Percentiles rank a stretch among this genome's conserved stretches.
Evolutionary conservation across 1,140 invertebrate species (phyloP).

Genomic region (Drosophila sechellia): DNA sequence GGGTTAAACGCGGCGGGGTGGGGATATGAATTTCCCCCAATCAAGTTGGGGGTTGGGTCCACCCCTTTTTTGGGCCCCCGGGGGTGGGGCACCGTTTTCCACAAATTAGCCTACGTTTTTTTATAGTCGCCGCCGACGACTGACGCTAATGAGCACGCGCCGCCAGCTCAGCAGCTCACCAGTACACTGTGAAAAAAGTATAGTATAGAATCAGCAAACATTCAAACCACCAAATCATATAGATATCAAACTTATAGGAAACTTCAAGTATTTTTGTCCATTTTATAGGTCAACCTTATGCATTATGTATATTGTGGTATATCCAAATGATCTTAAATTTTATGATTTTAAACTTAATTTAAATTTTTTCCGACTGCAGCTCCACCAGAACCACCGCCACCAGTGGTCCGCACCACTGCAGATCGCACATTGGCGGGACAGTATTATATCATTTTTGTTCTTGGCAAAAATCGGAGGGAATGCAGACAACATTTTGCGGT

Average conservation of each 20-base stretch:
- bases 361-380: neutral
- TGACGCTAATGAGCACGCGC: conserved; percentile 82
- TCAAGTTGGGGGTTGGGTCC: conserved; percentile 32
- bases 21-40: conserved; percentile 2
- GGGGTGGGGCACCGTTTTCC: conserved; percentile 60
- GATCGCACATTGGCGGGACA: conserved; percentile 45
- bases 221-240: too few species aligned
- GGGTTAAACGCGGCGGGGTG: neutral
- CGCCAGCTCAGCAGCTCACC: conserved; percentile 45
- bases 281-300: too few species aligned
- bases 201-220: neutral
- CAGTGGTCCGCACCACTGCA: conserved; percentile 29
- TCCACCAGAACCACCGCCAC: conserved; percentile 15
- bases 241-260: too few species aligned
- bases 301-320: neutral
- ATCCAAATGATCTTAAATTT: neutral
- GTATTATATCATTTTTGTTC: conserved; percentile 77
- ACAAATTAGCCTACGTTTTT: conserved; percentile 77
- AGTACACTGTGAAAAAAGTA: conserved; percentile 2
- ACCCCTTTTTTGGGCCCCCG: conserved; percentile 17
- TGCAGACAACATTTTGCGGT: conserved; percentile 83
- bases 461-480: conserved; percentile 51
- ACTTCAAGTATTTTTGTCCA: too few species aligned
- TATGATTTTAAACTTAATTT: too few species aligned
- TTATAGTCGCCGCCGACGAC: conserved; percentile 58